These are phyloP conservation scores for Platorchestia sp. DNA, from an alignment of 1,140 invertebrate species.

Conservation along the genomic window DNA sequence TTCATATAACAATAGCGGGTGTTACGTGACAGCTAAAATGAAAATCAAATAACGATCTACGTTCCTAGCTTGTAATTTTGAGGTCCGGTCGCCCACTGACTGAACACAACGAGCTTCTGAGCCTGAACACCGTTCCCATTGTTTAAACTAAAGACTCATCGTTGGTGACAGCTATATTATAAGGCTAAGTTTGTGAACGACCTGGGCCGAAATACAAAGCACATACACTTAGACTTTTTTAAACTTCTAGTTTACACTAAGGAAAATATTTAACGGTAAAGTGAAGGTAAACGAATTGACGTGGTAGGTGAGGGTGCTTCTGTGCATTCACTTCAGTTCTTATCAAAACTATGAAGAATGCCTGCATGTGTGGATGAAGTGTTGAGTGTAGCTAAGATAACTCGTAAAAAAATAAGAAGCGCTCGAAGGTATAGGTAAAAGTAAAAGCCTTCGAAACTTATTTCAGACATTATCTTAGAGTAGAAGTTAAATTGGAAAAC, in stretches of 20 bases:
- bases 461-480: no score
- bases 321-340: not conserved
- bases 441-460: not conserved
- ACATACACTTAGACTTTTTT: no score
- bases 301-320: no score
- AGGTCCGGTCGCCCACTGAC: not conserved
- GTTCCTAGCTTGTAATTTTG: not conserved
- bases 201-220: not conserved
- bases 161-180: no score
- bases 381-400: not conserved
- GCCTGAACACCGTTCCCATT: not conserved
- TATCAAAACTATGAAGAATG: not conserved
- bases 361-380: not conserved
- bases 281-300: no score
- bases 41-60: not conserved
- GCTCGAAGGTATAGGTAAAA: not conserved
- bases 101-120: not conserved
- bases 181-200: not conserved
- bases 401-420: not conserved
- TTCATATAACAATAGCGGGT: not conserved
- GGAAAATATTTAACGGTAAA: no score
- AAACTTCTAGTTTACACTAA: no score
- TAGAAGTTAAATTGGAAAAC: not conserved
- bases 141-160: not conserved
- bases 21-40: not conserved